Conservation (phyloP, 1,140 invertebrate species). For the Leptinotarsa defecta region DNA sequence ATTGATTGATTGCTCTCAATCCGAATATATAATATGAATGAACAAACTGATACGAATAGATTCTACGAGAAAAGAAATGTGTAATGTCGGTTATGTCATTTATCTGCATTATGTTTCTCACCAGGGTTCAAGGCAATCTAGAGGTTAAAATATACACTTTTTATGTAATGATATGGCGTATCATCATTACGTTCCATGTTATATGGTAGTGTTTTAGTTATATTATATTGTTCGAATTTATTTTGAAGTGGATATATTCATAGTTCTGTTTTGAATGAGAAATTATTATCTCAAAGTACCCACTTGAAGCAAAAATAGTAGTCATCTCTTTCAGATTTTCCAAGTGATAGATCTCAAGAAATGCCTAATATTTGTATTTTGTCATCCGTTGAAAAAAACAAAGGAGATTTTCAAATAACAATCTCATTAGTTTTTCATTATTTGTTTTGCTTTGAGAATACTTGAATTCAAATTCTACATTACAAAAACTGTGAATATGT, state of each 20-base stretch:
- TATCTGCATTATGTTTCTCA: background rate
- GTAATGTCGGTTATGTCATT: constrained; percentile 3
- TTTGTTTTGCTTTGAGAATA: no score
- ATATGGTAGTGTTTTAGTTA: background rate
- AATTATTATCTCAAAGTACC: no score
- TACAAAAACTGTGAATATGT: no score
- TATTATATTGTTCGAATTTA: background rate
- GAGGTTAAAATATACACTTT: constrained; percentile 1
- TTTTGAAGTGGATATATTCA: background rate
- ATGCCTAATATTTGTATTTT: no score
- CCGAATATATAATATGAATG: background rate
- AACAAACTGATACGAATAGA: background rate
- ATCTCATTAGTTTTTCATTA: no score
- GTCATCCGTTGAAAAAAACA: no score
- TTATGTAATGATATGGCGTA: background rate
- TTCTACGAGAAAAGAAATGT: background rate
- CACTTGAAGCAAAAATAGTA: no score
- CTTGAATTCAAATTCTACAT: no score
- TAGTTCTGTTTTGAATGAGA: background rate
- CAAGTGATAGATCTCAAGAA: no score
- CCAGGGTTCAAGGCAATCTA: background rate
- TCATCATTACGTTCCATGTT: background rate
- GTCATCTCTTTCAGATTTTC: no score
- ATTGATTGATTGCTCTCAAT: background rate
- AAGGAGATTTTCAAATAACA: no score